A percentile compares a stretch with the other conserved stretches of the same genome.
phyloP scores from a whole-genome alignment of 92 coral and sea anemone species.

The Bergia sp. region DNA sequence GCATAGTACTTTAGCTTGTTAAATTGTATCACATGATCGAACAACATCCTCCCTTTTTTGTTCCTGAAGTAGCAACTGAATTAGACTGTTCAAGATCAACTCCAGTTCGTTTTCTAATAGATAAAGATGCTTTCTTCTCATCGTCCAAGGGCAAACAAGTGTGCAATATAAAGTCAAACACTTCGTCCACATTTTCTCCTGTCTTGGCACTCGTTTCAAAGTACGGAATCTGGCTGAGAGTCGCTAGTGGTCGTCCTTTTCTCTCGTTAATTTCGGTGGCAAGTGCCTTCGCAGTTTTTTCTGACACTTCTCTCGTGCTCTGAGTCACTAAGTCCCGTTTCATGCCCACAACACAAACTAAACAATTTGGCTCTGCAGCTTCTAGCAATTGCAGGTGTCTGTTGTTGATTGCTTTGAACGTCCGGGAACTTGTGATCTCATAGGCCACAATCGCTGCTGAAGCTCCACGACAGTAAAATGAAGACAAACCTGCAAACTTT shows the following conservation, averaged over 20 bases:
- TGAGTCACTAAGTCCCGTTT: conserved; percentile 81
- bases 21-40: background rate
- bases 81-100: conserved; percentile 57
- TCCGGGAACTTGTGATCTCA: conserved; percentile 74
- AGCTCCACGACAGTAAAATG: conserved; percentile 98
- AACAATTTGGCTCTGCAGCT: conserved; percentile 88
- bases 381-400: conserved; percentile 87
- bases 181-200: conserved; percentile 87
- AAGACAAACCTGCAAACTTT: conserved; percentile 86
- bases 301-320: conserved; percentile 58
- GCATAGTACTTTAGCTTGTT: too few species aligned
- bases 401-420: conserved; percentile 72
- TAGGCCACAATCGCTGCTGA: conserved; percentile 95
- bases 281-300: conserved; percentile 69
- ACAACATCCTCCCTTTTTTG: conserved; percentile 27
- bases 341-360: conserved; percentile 86
- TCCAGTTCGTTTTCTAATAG: conserved; percentile 54
- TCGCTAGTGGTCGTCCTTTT: conserved; percentile 60
- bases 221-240: conserved; percentile 69
- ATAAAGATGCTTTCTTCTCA: conserved; percentile 53
- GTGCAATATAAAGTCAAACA: conserved; percentile 82
- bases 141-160: conserved; percentile 92
- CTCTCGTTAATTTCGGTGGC: conserved; percentile 77
- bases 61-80: background rate
- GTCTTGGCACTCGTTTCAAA: conserved; percentile 97